Percentiles rank a stretch among this genome's conserved stretches.
Evolutionary conservation across 2,888 invertebrate species (phyloP).

Genomic region (Drosophila conformis): DNA sequence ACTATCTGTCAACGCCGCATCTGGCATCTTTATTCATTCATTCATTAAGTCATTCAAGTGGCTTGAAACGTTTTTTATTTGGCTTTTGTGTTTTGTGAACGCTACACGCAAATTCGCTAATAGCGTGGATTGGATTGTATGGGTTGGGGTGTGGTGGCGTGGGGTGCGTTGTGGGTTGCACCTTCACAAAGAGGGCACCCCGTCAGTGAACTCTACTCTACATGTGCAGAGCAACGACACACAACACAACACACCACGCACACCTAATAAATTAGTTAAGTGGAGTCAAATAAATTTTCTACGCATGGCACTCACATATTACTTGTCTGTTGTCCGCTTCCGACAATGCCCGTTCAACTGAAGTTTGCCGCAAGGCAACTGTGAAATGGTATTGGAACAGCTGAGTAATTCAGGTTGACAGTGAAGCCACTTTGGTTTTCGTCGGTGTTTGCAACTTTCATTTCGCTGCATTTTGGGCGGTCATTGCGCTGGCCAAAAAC

Average conservation of each 20-base stretch:
- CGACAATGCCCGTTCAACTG: constrained; percentile 43
- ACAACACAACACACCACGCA: background rate
- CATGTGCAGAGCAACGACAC: constrained; percentile 7
- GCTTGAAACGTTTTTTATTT: constrained; percentile 45
- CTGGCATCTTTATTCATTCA: constrained; percentile 34
- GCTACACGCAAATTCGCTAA: constrained; percentile 13
- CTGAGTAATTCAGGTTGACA: constrained; percentile 46
- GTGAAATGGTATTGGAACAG: constrained; percentile 11
- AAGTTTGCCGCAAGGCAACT: background rate
- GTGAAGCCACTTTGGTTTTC: constrained; percentile 23
- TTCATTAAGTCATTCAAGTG: constrained; percentile 66
- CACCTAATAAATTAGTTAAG: constrained; percentile 9
- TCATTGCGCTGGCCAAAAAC: constrained; percentile 61
- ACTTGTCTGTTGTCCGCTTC: constrained; percentile 40
- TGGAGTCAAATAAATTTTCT: constrained; percentile 46
- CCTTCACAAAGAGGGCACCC: background rate
- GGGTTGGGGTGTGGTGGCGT: constrained; percentile 22
- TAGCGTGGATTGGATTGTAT: background rate
- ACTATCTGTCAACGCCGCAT: constrained; percentile 28
- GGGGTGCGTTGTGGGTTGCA: background rate
- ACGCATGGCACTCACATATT: constrained; percentile 27
- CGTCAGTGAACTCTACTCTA: constrained; percentile 5
- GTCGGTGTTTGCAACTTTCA: constrained; percentile 59
- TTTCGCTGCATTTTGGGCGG: constrained; percentile 62
- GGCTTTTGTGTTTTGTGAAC: constrained; percentile 24